Evolutionary conservation across 1,140 invertebrate species (phyloP), one percentile per base, ranked within the genome.

Genomic region (Plectrocnemia conspersa): DNA sequence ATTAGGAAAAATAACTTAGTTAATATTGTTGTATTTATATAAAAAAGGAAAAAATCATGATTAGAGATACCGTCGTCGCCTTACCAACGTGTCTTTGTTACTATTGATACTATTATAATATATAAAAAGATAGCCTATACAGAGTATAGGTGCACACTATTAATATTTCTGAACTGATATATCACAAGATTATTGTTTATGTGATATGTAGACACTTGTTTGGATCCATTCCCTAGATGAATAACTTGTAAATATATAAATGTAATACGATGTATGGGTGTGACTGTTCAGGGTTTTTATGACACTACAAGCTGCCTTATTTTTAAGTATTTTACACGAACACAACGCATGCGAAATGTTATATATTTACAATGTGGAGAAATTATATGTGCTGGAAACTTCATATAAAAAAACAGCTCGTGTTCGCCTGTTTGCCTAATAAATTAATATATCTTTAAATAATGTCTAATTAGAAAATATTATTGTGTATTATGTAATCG

Each of bases 221-320:
- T 58, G 45, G 46, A 54, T 49, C 57, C 57, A 59, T 55, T 59
- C 56, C 57, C 57, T 42, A 50, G 16, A 52, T 54, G 47, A 35
- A 48, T 48, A 48, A 22, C 41, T 15, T 52, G 55, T 57, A 42
- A 9, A 36, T 35, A 21, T 48, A 29, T 48, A 21, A 33, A 16
- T 33, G 45, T 44, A n/a, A n/a, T n/a, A n/a, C n/a, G n/a, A n/a
- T n/a, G n/a, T n/a, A n/a, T n/a, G n/a, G n/a, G n/a, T n/a, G n/a
- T n/a, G n/a, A n/a, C n/a, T 47, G 45, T 58, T 52, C 56, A 54
- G 42, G 44, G 56, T 58, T 35, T n/a, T 44, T 41, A 25, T 33
- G 6, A 42, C n/a, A n/a, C 19, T 50, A 41, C 33, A 7, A 56
- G 13, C 36, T 49, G 52, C 56, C 56, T 58, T 58, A 58, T 29